Evolutionary conservation across 2,113 vertebrate genomes (phyloP).

Genomic region (Tragelaphus scriptus): DNA sequence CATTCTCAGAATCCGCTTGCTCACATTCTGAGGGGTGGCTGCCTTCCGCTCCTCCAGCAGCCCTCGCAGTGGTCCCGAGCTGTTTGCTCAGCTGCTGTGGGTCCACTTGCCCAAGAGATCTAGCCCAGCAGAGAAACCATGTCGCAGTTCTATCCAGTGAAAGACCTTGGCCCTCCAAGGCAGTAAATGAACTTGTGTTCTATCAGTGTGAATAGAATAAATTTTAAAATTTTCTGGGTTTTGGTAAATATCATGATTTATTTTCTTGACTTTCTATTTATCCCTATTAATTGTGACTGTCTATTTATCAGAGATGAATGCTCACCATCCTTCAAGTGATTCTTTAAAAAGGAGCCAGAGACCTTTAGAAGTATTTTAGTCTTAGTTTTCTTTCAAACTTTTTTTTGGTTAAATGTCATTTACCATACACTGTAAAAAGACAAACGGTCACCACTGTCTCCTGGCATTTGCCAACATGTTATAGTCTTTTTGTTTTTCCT

Average conservation of each 20-base stretch:
- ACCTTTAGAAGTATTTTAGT: constrained; percentile 36
- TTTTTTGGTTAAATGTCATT: not conserved
- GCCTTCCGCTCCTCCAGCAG: not conserved
- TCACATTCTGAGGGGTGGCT: not conserved
- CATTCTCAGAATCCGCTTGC: not conserved
- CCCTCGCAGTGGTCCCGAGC: not conserved
- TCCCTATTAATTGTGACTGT: not conserved
- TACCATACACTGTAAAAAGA: constrained; percentile 32
- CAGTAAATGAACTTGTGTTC: not conserved
- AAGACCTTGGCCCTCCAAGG: not conserved
- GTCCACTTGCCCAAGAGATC: not conserved
- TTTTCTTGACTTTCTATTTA: not conserved
- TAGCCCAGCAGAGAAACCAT: not conserved
- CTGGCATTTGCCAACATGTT: not conserved
- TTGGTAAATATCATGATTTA: not conserved
- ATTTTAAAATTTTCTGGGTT: not conserved
- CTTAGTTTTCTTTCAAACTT: not conserved
- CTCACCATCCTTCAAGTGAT: not conserved
- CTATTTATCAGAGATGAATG: not conserved
- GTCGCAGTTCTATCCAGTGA: not conserved
- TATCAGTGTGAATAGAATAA: not conserved
- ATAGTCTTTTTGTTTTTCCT: constrained; percentile 30
- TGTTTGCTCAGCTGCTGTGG: constrained; percentile 12
- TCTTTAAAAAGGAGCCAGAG: not conserved
- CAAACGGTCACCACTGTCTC: constrained; percentile 1